Conservation (phyloP, 2,797 vertebrate species). For the Amblyraja radiata region DNA sequence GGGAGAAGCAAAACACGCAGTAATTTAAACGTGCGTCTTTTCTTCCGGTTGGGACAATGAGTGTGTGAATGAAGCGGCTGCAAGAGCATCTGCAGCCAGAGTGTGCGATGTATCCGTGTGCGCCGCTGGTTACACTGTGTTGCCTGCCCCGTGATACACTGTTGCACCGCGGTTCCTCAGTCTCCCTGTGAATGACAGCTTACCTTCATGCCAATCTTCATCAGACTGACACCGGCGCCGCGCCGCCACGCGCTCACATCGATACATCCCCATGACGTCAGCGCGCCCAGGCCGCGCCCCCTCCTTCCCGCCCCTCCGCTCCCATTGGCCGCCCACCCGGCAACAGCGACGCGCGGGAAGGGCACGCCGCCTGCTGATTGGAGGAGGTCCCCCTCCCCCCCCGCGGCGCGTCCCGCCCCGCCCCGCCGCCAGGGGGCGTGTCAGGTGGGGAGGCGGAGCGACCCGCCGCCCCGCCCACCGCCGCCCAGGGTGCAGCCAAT, state of each 20-base stretch:
- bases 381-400: constrained; percentile 40
- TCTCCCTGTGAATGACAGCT: constrained; percentile 83
- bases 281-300: constrained; percentile 57
- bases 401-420: constrained; percentile 40
- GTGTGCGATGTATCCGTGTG: constrained; percentile 31
- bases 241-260: constrained; percentile 94
- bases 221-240: constrained; percentile 98
- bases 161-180: constrained; percentile 30
- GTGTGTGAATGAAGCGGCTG: constrained; percentile 11
- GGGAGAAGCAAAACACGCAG: background rate
- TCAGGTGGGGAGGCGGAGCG: background rate
- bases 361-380: constrained; percentile 43
- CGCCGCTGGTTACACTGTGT: constrained; percentile 28
- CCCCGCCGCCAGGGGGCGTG: constrained; percentile 38
- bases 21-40: background rate
- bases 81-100: background rate
- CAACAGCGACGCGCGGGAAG: constrained; percentile 45
- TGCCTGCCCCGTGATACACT: constrained; percentile 29
- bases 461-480: background rate
- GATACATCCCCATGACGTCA: constrained; percentile 70
- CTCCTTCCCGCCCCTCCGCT: constrained; percentile 41
- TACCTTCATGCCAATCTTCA: constrained; percentile 99
- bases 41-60: constrained; percentile 32
- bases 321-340: constrained; percentile 39
- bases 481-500: background rate